These are phyloP conservation scores for Scytalopus superciliaris DNA, from an alignment of 2,113 vertebrate genomes.

Conservation along the genomic window DNA sequence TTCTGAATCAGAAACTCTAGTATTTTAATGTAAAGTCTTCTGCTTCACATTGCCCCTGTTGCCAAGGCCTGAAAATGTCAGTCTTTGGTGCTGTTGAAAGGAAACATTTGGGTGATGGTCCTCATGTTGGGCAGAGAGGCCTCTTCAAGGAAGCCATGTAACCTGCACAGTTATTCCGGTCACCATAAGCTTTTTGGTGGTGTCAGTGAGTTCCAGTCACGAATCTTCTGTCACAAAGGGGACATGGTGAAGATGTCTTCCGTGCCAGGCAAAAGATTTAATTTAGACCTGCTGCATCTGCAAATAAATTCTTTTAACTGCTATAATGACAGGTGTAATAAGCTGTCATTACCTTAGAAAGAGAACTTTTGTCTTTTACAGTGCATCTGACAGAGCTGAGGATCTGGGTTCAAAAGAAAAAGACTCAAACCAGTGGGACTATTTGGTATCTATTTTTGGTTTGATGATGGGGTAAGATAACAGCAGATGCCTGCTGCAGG, in stretches of 20 bases:
- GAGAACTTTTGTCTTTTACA: background rate
- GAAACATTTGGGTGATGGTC: background rate
- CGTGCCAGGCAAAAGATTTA: background rate
- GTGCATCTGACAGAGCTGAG: background rate
- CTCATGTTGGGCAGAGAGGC: background rate
- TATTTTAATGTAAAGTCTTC: background rate
- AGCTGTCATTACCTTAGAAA: background rate
- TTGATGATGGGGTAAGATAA: background rate
- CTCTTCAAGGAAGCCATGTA: background rate
- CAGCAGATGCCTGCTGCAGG: background rate
- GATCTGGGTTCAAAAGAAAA: background rate
- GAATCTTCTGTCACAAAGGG: background rate
- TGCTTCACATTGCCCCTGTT: background rate
- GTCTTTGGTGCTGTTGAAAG: background rate
- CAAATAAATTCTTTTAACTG: background rate
- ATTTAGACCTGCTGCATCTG: background rate
- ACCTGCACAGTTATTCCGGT: background rate
- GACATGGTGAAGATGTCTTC: background rate
- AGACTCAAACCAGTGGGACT: background rate
- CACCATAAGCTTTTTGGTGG: background rate
- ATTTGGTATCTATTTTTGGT: background rate
- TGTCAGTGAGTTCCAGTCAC: background rate
- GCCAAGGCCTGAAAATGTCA: background rate
- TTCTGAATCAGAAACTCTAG: background rate
- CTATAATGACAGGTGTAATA: background rate